Conservation (phyloP, 2,888 invertebrate genomes). For the Endotricha flammealis region DNA sequence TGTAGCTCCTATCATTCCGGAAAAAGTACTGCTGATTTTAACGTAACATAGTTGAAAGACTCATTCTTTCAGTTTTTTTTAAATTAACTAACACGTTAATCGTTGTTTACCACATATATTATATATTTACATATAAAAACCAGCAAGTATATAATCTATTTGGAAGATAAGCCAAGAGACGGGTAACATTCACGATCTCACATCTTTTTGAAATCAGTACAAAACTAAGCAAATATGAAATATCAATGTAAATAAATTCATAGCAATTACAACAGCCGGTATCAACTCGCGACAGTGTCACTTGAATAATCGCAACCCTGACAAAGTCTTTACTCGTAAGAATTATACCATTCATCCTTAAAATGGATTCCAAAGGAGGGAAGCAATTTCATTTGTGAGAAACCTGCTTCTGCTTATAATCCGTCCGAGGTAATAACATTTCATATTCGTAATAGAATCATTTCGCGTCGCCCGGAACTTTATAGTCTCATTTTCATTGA, state of each 20-base stretch:
- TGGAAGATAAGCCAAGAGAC: too few relatives aligned
- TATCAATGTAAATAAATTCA: background rate
- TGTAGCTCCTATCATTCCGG: too few relatives aligned
- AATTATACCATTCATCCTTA: constrained; percentile 75
- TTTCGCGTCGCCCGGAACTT: constrained; percentile 74
- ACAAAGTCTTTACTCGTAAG: constrained; percentile 72
- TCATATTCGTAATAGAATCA: constrained; percentile 79
- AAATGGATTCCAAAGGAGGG: constrained; percentile 76
- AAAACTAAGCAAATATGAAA: background rate
- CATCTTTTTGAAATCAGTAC: too few relatives aligned
- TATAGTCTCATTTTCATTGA: constrained; percentile 78
- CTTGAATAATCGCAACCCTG: constrained; percentile 55
- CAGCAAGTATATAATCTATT: too few relatives aligned
- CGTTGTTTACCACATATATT: too few relatives aligned
- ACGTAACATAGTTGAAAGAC: too few relatives aligned
- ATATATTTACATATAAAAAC: too few relatives aligned
- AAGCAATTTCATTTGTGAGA: constrained; percentile 76
- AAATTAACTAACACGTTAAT: too few relatives aligned
- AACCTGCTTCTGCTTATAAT: constrained; percentile 77
- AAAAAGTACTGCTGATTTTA: too few relatives aligned
- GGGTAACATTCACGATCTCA: too few relatives aligned
- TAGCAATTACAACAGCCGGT: constrained; percentile 3
- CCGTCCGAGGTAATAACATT: constrained; percentile 77
- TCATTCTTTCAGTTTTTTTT: too few relatives aligned
- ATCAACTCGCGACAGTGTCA: constrained; percentile 3